Conservation (phyloP, 2,888 invertebrate genomes). For the Zhengitettix transpicula region DNA sequence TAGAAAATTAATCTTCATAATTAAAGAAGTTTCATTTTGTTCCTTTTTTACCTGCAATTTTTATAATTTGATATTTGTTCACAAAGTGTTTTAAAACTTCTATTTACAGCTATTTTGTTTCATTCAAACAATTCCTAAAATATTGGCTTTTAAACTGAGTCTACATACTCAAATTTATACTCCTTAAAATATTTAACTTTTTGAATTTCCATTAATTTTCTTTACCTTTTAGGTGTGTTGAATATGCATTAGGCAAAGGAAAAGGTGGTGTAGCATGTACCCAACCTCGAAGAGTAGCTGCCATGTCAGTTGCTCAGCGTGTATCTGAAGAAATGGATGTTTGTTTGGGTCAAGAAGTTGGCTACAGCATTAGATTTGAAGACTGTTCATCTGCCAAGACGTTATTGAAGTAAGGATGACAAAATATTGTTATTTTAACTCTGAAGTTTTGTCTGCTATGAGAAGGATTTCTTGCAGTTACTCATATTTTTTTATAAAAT, state of each 20-base stretch:
- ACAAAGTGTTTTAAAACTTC: too few relatives aligned
- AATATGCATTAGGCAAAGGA: conserved; percentile 47
- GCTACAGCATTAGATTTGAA: conserved; percentile 96
- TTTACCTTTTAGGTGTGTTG: conserved; percentile 39
- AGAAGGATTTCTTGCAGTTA: not conserved
- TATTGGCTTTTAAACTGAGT: too few relatives aligned
- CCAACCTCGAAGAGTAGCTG: conserved; percentile 92
- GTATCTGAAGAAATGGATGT: conserved; percentile 99
- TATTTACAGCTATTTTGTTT: too few relatives aligned
- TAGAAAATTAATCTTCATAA: too few relatives aligned
- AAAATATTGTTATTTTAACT: too few relatives aligned
- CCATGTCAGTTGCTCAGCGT: conserved; percentile 98
- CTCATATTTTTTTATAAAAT: not conserved
- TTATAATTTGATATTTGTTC: too few relatives aligned
- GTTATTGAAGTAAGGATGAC: conserved; percentile 57
- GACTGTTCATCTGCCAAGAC: conserved; percentile 93
- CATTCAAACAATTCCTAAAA: too few relatives aligned
- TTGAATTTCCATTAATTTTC: not conserved
- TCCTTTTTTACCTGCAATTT: too few relatives aligned
- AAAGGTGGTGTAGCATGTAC: conserved; percentile 86
- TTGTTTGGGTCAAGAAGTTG: conserved; percentile 74
- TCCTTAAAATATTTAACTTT: too few relatives aligned
- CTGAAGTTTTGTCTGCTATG: not conserved
- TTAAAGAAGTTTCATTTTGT: too few relatives aligned
- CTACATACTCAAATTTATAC: too few relatives aligned